phyloP scores from a whole-genome alignment of 2,888 invertebrate genomes.

The Cephus sareptanus region DNA sequence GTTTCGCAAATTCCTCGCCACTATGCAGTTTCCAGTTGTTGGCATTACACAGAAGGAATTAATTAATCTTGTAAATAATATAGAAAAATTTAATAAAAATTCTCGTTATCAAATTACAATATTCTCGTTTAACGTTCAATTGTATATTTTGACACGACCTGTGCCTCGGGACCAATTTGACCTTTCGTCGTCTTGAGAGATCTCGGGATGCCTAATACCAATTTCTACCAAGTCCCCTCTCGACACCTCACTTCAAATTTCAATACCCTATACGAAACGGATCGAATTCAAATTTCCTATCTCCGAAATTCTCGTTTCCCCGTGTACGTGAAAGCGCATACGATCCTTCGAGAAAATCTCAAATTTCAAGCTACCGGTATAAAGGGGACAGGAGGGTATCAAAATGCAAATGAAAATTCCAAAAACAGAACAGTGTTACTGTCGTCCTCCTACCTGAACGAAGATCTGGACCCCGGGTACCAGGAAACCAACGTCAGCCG shows the following conservation, averaged over 20 bases:
- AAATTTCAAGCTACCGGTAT: background rate
- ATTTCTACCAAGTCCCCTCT: background rate
- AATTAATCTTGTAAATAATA: background rate
- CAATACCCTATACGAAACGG: background rate
- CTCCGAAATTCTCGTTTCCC: background rate
- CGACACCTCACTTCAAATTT: background rate
- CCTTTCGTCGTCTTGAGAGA: background rate
- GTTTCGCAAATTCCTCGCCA: background rate
- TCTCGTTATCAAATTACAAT: background rate
- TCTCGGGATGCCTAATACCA: background rate
- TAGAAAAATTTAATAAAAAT: no score
- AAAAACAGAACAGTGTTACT: background rate
- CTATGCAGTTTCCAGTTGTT: background rate
- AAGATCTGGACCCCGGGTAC: background rate
- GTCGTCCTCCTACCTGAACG: background rate
- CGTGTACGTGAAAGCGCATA: background rate
- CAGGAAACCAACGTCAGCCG: conserved; percentile 24
- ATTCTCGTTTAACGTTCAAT: background rate
- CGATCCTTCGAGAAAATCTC: no score
- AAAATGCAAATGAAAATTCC: background rate
- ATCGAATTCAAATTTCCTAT: background rate
- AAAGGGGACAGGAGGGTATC: background rate
- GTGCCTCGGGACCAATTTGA: background rate
- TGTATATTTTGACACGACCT: background rate
- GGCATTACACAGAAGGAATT: background rate